Base-by-base conservation (phyloP, 2,888 invertebrate species). In the Gastrophysa polygoni region DNA sequence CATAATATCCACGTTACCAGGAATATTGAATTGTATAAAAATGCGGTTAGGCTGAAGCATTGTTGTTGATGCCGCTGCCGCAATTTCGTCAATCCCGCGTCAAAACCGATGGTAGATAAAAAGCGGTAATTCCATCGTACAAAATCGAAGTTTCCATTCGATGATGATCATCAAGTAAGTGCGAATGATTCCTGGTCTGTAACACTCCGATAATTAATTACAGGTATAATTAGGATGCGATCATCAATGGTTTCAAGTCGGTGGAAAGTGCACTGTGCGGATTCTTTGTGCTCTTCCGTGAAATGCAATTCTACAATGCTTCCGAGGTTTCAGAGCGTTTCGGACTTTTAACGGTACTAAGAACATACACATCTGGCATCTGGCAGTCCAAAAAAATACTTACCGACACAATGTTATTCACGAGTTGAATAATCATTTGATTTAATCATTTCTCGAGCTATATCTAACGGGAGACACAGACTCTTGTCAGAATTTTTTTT, bases 201-300 rank as follows among this genome's bases (percentile, higher is more conserved):
- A 38, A 38, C 14, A 38, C 38, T 38, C 1, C 14, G 38, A 14
- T 38, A n/a, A 38, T 14, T 38, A 38, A 38, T 14, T 38, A 11
- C 14, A 38, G 14, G 38, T 38, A 11, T 14, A 38, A 38, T 38
- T 38, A 38, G 38, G 38, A 38, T 38, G 38, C 38, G 38, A 38
- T 38, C 38, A 38, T 38, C 38, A 38, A 38, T 38, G 38, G 38
- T 38, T 38, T 14, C 14, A 14, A 38, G 11, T 10, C 14, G 38
- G 6, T 3, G 38, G 38, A 38, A 38, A 38, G 38, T 49, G 16
- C 14, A 49, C 1, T 11, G n/a, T 11, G 49, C 24, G 16, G 24
- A 24, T 48, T 48, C 20, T 48, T 48, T 11, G 10, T 49, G 21
- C 29, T 46, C 28, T 47, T 20, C 56, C 56, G 47, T 47, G 32